Conservation (phyloP, 2,113 vertebrate genomes). For the Paramisgurnus dabryanus region DNA sequence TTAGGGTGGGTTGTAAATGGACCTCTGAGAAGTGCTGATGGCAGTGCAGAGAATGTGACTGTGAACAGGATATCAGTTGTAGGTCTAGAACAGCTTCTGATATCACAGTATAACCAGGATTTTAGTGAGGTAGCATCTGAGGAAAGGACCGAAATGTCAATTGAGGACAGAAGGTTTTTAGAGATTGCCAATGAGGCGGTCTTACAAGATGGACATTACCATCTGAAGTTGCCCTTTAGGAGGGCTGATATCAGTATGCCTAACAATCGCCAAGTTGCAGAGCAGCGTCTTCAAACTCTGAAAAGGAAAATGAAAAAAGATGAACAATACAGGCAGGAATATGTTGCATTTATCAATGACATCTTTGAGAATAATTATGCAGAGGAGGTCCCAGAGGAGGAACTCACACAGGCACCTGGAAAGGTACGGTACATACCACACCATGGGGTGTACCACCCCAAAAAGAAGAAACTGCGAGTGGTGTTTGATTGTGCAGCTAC, state of each 20-base stretch:
- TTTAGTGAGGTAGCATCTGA: too few species aligned
- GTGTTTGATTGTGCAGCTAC: background rate
- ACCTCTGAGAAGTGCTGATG: too few species aligned
- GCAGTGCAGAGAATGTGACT: too few species aligned
- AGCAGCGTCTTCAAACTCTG: background rate
- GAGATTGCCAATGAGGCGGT: background rate
- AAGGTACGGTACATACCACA: slow-evolving; percentile 31
- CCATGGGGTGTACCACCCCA: slow-evolving; percentile 25
- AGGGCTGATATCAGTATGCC: background rate
- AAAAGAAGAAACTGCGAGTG: background rate
- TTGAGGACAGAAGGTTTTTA: background rate
- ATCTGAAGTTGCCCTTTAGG: slow-evolving; percentile 15
- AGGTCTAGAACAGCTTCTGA: too few species aligned
- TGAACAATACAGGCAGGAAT: too few species aligned
- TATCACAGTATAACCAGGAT: too few species aligned
- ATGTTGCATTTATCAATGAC: background rate
- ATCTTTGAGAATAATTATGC: background rate
- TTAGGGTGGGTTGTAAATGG: too few species aligned
- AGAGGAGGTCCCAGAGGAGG: background rate
- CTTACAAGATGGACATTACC: slow-evolving; percentile 13
- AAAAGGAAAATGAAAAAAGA: too few species aligned
- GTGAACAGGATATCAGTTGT: too few species aligned
- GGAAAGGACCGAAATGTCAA: too few species aligned
- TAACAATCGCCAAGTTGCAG: slow-evolving; percentile 19
- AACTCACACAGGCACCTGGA: background rate